Percentiles rank a stretch among this genome's conserved stretches.
These are phyloP conservation scores for Embiotoca jacksoni DNA, from an alignment of 2,113 vertebrate genomes.

Conservation along the genomic window DNA sequence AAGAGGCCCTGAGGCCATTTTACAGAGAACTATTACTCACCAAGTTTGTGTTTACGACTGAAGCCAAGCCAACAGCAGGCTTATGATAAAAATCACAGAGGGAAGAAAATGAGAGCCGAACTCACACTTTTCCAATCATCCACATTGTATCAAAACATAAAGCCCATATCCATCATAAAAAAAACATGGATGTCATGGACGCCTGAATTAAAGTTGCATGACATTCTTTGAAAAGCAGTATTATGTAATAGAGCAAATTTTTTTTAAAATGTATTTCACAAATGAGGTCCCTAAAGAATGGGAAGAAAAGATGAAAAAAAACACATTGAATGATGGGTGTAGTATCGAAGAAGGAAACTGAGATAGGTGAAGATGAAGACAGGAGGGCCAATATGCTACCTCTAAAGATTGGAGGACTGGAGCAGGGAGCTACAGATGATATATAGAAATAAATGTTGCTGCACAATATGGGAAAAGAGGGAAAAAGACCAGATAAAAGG, in stretches of 20 bases:
- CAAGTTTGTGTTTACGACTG: constrained; percentile 12
- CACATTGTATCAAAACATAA: constrained; percentile 9
- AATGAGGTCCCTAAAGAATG: constrained; percentile 37
- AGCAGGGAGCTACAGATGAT: not conserved
- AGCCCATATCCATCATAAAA: constrained; percentile 8
- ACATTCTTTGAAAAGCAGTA: not conserved
- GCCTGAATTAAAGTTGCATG: not conserved
- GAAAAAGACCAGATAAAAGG: constrained; percentile 13
- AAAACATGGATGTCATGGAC: not conserved
- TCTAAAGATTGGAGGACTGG: not conserved
- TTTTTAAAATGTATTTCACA: not conserved
- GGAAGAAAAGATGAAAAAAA: constrained; percentile 8
- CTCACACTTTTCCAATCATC: constrained; percentile 22
- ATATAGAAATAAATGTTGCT: not conserved
- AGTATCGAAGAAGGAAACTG: not conserved
- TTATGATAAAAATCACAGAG: constrained; percentile 25
- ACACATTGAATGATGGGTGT: not conserved
- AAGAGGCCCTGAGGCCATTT: constrained; percentile 25
- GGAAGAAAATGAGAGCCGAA: not conserved
- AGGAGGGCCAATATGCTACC: not conserved
- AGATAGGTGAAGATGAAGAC: not conserved
- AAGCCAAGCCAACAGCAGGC: constrained; percentile 5
- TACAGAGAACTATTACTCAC: constrained; percentile 7
- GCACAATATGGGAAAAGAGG: not conserved
- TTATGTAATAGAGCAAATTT: not conserved